Conservation (phyloP, 2,113 vertebrate genomes). For the Lampris megalopsis region DNA sequence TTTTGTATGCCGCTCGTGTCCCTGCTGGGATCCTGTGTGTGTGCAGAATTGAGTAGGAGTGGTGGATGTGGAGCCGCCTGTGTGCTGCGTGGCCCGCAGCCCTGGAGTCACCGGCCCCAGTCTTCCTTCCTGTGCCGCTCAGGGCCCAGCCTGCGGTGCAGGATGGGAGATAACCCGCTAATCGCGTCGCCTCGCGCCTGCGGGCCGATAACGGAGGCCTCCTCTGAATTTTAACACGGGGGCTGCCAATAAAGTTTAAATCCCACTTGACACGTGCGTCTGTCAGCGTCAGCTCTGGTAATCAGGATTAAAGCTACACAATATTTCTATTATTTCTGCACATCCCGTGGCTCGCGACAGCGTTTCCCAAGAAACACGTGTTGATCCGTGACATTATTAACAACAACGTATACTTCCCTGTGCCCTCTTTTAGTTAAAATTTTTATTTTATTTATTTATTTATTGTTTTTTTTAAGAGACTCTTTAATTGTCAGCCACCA, state of each 20-base stretch:
- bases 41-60: constrained; percentile 39
- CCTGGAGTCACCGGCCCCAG: constrained; percentile 57
- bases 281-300: constrained; percentile 53
- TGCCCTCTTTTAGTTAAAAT: no score
- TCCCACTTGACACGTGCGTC: constrained; percentile 61
- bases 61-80: constrained; percentile 51
- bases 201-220: constrained; percentile 68
- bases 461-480: no score
- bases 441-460: no score
- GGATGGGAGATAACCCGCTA: constrained; percentile 82
- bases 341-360: background rate
- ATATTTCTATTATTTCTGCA: background rate
- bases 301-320: constrained; percentile 17
- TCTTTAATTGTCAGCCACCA: no score
- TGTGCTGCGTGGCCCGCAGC: constrained; percentile 54
- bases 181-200: constrained; percentile 61
- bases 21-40: constrained; percentile 67
- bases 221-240: constrained; percentile 26
- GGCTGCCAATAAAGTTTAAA: constrained; percentile 71
- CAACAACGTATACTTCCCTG: no score
- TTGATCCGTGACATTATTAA: no score
- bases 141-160: constrained; percentile 70
- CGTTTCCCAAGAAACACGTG: no score
- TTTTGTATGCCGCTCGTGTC: constrained; percentile 78
- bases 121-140: constrained; percentile 80